Conservation (phyloP, 2,888 invertebrate genomes). For the Pinctada fucata region DNA sequence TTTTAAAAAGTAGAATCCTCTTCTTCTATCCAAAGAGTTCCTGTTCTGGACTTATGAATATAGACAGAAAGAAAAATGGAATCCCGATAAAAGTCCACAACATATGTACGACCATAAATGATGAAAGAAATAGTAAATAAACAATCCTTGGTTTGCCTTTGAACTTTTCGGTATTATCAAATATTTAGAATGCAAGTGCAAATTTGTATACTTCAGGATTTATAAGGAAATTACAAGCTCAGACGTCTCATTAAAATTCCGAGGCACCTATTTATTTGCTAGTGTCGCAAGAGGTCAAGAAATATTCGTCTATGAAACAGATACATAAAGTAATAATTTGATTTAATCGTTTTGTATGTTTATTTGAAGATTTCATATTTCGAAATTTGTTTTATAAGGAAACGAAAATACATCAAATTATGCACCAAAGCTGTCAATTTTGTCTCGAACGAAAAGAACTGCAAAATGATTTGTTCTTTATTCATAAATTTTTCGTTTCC, state of each 20-base stretch:
- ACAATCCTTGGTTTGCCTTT: neutral
- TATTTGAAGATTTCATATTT: neutral
- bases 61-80: no score
- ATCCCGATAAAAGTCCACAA: no score
- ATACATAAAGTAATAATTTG: neutral
- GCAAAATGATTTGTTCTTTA: no score
- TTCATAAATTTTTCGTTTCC: no score
- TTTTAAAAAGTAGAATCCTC: no score
- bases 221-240: neutral
- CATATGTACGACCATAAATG: no score
- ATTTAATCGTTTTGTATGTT: neutral
- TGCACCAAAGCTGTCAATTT: neutral
- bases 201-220: neutral
- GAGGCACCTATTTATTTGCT: neutral
- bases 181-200: neutral
- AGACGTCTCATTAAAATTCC: neutral
- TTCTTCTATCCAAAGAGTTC: no score
- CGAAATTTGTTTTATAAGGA: neutral
- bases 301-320: neutral
- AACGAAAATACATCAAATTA: neutral
- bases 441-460: no score
- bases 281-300: neutral
- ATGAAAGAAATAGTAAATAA: no score
- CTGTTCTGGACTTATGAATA: no score
- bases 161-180: neutral